Evolutionary conservation across 2,797 vertebrate genomes (phyloP).

Genomic region (Coccyzus lansbergi): DNA sequence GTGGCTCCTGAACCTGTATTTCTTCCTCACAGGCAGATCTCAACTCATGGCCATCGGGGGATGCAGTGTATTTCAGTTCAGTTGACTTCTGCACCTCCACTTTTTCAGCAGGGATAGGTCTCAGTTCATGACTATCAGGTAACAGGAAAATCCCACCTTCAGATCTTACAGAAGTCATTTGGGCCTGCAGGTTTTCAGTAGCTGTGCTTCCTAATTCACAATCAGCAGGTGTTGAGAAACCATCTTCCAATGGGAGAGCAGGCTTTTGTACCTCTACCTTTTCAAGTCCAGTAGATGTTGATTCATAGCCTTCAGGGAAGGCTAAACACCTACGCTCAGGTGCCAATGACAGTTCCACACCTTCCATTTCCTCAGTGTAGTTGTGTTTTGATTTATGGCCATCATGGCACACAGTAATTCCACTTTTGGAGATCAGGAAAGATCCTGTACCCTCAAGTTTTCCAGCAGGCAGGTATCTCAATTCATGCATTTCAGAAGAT

Average conservation of each 20-base stretch:
- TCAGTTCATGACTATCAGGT: neutral
- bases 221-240: neutral
- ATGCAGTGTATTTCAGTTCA: slow-evolving; percentile 42
- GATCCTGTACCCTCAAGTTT: neutral
- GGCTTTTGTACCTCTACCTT: neutral
- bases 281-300: neutral
- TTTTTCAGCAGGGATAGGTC: slow-evolving; percentile 48
- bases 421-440: neutral
- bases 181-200: neutral
- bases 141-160: neutral
- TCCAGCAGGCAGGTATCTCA: neutral
- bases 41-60: slow-evolving; percentile 28
- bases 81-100: slow-evolving; percentile 31
- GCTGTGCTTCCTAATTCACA: neutral
- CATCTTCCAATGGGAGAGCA: neutral
- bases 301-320: slow-evolving; percentile 50
- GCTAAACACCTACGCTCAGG: slow-evolving; percentile 62
- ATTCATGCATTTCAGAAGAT: slow-evolving; percentile 58
- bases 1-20: neutral
- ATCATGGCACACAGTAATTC: neutral
- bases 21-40: neutral
- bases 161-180: neutral
- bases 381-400: slow-evolving; percentile 48
- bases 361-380: slow-evolving; percentile 49
- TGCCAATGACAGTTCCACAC: slow-evolving; percentile 35